Base-by-base conservation (phyloP, 2,113 vertebrate species). In the Pluvianellus socialis region DNA sequence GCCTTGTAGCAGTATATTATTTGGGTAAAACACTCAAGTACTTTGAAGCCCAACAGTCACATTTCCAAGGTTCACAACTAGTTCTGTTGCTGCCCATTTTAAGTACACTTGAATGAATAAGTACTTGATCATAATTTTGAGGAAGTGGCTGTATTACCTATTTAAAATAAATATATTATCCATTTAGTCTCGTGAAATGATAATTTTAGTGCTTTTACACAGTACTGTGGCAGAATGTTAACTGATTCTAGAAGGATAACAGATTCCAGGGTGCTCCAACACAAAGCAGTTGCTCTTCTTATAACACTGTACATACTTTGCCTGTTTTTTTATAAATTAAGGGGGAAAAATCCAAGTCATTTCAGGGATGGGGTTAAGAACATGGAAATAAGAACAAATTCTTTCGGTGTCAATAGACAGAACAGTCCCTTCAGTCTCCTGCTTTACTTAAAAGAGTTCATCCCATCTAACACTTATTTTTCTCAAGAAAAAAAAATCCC, bases 281-380 rank as follows among this genome's bases (percentile, higher is more conserved):
- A 59, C n/a, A 65, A 95, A 91, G 62, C 45, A 71, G 50, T 86
- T 90, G 23, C 52, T 86, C 38, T 88, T 70, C 73, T 42, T 72
- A 72, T n/a, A 71, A n/a, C 23, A 20, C 47, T 33, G n/a, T 56
- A 75, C 55, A 95, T 86, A n/a, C 30, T 96, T 71, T 76, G 33
- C 90, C 72, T 84, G 33, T 42, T 90, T 97, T 97, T 96, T 95
- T 91, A 85, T 94, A 81, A 77, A 77, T 97, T 95, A 94, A 75
- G 10, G 52, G 84, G 38, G 50, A 93, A 92, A 95, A 96, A 81
- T 67, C 74, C 87, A 94, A 95, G 40, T 55, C 76, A 76, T 89
- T 92, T 92, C 88, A 88, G 62, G 67, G 23, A 76, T 15, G 62
- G 79, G 47, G 94, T 86, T 68, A 94, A 93, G 47, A 77, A 53